Percentiles rank a stretch among this genome's conserved stretches.
Conservation (phyloP, 2,888 invertebrate genomes). For the Drosophila greeni region DNA sequence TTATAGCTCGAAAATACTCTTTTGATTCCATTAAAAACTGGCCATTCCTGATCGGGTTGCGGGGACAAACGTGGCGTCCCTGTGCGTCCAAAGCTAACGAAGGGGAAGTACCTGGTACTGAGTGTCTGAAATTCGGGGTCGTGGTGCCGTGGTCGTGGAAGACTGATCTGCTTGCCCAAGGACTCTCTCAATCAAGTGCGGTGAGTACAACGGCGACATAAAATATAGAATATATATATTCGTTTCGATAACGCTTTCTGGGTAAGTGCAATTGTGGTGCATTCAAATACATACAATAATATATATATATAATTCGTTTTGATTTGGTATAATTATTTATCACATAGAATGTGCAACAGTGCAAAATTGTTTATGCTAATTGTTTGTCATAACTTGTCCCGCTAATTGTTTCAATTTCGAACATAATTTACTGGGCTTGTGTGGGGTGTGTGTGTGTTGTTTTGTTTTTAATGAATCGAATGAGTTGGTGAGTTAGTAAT, state of each 20-base stretch:
- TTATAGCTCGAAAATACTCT: constrained; percentile 68
- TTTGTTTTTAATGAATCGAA: constrained; percentile 24
- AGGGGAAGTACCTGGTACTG: constrained; percentile 3
- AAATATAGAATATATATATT: constrained; percentile 15
- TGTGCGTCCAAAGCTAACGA: constrained; percentile 51
- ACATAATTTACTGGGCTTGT: constrained; percentile 18
- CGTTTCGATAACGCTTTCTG: constrained; percentile 1
- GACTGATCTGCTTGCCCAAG: constrained; percentile 35
- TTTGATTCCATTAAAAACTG: constrained; percentile 58
- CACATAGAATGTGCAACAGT: constrained; percentile 70
- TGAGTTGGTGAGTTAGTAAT: constrained; percentile 30
- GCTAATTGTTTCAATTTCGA: constrained; percentile 43
- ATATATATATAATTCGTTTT: constrained; percentile 24
- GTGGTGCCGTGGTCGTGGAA: constrained; percentile 38
- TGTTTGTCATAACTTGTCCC: constrained; percentile 41
- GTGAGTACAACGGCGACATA: constrained; percentile 5
- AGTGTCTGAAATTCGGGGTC: constrained; percentile 23
- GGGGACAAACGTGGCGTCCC: constrained; percentile 4
- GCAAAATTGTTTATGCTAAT: constrained; percentile 61
- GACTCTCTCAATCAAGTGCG: constrained; percentile 24
- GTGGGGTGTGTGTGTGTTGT: constrained; percentile 7
- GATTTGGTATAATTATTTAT: constrained; percentile 51
- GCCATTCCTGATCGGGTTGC: constrained; percentile 33
- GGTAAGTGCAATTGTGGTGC: constrained; percentile 69
- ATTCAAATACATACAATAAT: constrained; percentile 34